Evolutionary conservation across 2,113 vertebrate species (phyloP).

Genomic region (Planiliza haematocheilus): DNA sequence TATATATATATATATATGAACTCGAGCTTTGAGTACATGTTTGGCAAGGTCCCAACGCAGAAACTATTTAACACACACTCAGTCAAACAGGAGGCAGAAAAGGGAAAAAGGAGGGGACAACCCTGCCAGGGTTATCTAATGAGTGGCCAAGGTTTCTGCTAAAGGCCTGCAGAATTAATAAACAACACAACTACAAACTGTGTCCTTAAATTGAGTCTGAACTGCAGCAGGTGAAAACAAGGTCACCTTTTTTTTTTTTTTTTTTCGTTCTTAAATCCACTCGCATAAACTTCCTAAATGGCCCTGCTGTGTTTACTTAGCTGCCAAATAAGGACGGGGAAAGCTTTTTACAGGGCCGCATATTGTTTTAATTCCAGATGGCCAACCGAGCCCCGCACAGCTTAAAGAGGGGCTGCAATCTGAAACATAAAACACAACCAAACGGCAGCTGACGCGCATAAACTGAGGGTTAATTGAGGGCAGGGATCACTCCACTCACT

Average conservation of each 20-base stretch:
- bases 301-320: constrained; percentile 50
- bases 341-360: constrained; percentile 40
- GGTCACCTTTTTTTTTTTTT: constrained; percentile 26
- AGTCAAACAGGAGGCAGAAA: constrained; percentile 16
- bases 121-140: constrained; percentile 30
- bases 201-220: constrained; percentile 23
- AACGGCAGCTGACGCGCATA: constrained; percentile 32
- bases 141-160: constrained; percentile 31
- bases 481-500: constrained; percentile 17
- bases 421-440: constrained; percentile 32
- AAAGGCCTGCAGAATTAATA: constrained; percentile 19
- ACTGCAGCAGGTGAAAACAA: constrained; percentile 38
- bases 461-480: constrained; percentile 51
- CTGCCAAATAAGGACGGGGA: constrained; percentile 44
- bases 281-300: constrained; percentile 23
- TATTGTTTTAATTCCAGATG: constrained; percentile 39
- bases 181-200: constrained; percentile 5
- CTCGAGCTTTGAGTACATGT: constrained; percentile 5
- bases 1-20: too few relatives aligned
- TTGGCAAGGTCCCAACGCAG: constrained; percentile 16
- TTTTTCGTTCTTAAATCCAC: not conserved
- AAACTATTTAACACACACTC: constrained; percentile 44
- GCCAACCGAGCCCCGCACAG: constrained; percentile 17
- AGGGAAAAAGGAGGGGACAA: constrained; percentile 12
- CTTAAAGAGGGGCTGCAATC: constrained; percentile 22